Evolutionary conservation across 2,888 invertebrate genomes (phyloP).

Genomic region (Leistus spinibarbis): DNA sequence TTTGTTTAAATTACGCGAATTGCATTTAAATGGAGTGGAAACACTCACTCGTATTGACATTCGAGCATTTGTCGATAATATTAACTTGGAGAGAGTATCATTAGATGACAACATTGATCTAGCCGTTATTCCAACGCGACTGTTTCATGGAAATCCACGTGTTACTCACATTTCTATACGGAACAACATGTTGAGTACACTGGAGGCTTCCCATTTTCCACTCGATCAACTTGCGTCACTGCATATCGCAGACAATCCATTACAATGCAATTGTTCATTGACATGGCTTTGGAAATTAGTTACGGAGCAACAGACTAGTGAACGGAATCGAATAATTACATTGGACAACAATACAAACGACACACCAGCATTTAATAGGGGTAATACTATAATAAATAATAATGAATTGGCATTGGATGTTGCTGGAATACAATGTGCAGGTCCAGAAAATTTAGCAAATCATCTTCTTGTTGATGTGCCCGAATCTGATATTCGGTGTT

Average conservation of each 20-base stretch:
- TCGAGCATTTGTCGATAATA: conserved; percentile 83
- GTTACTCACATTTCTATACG: conserved; percentile 76
- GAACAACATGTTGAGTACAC: conserved; percentile 74
- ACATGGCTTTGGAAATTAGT: conserved; percentile 84
- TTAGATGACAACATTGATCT: conserved; percentile 80
- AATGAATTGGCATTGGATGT: conserved; percentile 60
- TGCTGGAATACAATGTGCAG: conserved; percentile 64
- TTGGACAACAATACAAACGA: conserved; percentile 48
- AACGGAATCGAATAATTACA: conserved; percentile 57
- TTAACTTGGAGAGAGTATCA: conserved; percentile 77
- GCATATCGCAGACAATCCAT: conserved; percentile 80
- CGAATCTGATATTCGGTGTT: conserved; percentile 68
- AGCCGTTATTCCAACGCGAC: conserved; percentile 74
- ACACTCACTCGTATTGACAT: conserved; percentile 73
- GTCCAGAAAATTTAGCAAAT: conserved; percentile 63
- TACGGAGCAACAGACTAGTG: conserved; percentile 52
- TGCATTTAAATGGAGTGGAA: conserved; percentile 74
- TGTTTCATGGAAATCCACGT: conserved; percentile 84
- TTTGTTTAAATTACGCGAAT: conserved; percentile 77
- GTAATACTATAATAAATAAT: not conserved
- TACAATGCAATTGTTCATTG: conserved; percentile 85
- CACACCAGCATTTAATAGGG: no score
- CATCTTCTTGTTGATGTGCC: conserved; percentile 64
- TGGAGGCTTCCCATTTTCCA: conserved; percentile 83
- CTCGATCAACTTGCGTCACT: conserved; percentile 77